Conservation (phyloP, 2,113 vertebrate species). For the Sylvia atricapilla region DNA sequence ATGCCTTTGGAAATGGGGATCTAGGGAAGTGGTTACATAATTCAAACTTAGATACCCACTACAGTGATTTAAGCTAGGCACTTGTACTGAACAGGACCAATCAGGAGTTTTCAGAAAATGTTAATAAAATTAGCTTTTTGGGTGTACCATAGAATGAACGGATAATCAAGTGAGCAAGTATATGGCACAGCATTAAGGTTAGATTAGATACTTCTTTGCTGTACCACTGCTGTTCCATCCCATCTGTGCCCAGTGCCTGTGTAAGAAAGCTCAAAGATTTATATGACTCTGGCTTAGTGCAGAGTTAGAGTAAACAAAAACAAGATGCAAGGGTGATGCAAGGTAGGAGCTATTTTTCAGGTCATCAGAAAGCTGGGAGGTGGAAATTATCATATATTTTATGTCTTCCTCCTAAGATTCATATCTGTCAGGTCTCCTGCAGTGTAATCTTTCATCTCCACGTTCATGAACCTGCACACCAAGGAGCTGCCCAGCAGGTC, state of each 20-base stretch:
- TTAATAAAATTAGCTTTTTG: neutral
- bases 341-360: neutral
- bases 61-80: neutral
- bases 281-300: neutral
- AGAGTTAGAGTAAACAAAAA: neutral
- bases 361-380: neutral
- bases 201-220: neutral
- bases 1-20: neutral
- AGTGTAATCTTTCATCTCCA: neutral
- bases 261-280: neutral
- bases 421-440: neutral
- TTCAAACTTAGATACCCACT: neutral
- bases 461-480: neutral
- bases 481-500: neutral
- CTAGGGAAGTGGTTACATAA: neutral
- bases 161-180: neutral
- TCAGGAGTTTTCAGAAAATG: neutral
- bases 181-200: neutral
- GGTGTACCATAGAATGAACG: neutral
- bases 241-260: neutral
- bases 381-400: neutral
- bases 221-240: neutral
- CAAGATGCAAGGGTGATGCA: neutral
- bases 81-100: neutral
- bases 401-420: neutral